Conservation (phyloP, 2,888 invertebrate species). For the Gymnosoma rotundatum region DNA sequence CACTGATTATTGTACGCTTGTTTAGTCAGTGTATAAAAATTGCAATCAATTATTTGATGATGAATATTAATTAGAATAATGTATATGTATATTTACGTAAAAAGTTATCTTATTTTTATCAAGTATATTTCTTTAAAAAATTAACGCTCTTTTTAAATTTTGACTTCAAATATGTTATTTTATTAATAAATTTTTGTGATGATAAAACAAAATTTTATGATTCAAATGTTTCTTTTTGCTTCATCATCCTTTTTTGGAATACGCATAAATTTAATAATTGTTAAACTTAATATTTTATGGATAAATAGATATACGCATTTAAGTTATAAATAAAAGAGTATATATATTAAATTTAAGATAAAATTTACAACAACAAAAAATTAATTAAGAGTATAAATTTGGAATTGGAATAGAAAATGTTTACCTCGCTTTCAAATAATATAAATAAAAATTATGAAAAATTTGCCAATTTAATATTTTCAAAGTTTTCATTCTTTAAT, state of each 20-base stretch:
- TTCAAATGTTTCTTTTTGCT: conserved; percentile 33
- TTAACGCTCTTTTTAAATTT: background rate
- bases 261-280: conserved; percentile 44
- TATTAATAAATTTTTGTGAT: conserved; percentile 45
- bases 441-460: too few species aligned
- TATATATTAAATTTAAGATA: conserved; percentile 10
- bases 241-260: conserved; percentile 35
- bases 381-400: conserved; percentile 2
- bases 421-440: too few species aligned
- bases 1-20: too few species aligned
- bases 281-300: conserved; percentile 59
- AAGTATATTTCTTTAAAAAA: too few species aligned
- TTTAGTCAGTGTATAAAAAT: too few species aligned
- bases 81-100: too few species aligned
- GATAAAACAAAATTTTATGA: conserved; percentile 44
- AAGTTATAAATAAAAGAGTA: background rate
- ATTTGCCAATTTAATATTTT: too few species aligned
- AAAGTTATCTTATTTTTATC: too few species aligned
- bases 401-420: too few species aligned
- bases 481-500: conserved; percentile 7
- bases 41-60: too few species aligned
- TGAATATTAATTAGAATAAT: too few species aligned
- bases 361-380: conserved; percentile 12
- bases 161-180: conserved; percentile 6
- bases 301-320: conserved; percentile 51